These are phyloP conservation scores for Cottoperca gobio DNA, from an alignment of 2,797 vertebrate genomes.

Conservation along the genomic window DNA sequence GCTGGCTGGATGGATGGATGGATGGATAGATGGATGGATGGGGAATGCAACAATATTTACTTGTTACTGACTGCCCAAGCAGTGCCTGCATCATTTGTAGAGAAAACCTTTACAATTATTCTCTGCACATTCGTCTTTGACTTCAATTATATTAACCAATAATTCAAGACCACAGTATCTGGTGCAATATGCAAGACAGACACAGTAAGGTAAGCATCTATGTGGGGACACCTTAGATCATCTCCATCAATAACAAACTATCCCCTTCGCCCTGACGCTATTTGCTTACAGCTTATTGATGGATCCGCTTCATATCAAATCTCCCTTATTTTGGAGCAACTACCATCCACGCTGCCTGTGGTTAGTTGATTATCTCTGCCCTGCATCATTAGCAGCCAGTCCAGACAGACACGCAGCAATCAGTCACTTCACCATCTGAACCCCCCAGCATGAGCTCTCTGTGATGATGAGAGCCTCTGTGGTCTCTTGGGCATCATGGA, in stretches of 20 bases:
- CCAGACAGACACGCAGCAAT: slow-evolving; percentile 65
- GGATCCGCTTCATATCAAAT: slow-evolving; percentile 69
- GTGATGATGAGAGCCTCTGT: slow-evolving; percentile 49
- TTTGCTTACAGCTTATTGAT: slow-evolving; percentile 69
- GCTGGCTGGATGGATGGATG: neutral
- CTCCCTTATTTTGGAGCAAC: slow-evolving; percentile 66
- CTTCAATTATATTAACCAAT: slow-evolving; percentile 1
- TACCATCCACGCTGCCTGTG: slow-evolving; percentile 45
- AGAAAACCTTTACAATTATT: neutral
- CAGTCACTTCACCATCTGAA: slow-evolving; percentile 64
- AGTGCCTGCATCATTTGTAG: neutral
- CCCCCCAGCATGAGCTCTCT: slow-evolving; percentile 51
- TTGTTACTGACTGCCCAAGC: neutral
- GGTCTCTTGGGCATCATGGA: slow-evolving; percentile 51
- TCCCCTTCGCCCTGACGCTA: slow-evolving; percentile 29
- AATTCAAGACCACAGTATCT: slow-evolving; percentile 15
- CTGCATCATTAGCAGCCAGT: slow-evolving; percentile 67
- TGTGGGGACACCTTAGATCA: slow-evolving; percentile 6
- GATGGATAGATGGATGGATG: too few relatives aligned
- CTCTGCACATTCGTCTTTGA: neutral
- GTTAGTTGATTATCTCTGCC: slow-evolving; percentile 72
- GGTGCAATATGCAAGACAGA: slow-evolving; percentile 2
- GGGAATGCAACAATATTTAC: neutral
- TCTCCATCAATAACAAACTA: slow-evolving; percentile 30
- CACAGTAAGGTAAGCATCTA: slow-evolving; percentile 13